Evolutionary conservation across 2,888 invertebrate genomes (phyloP), one percentile per base, ranked within the genome.

Genomic region (Arge pagana): DNA sequence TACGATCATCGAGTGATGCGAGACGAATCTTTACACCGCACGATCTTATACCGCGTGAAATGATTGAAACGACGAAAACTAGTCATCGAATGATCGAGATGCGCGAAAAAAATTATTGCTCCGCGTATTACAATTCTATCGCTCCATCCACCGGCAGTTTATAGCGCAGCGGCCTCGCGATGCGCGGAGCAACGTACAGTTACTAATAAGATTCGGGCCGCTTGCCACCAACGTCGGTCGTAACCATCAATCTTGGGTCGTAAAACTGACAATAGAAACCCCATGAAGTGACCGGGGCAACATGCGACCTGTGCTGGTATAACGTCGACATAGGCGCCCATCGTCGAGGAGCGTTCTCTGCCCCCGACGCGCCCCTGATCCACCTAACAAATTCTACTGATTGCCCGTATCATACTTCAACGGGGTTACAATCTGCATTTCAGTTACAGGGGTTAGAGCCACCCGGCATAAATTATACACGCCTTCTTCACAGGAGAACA

Each of bases 231-330:
- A 42, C 42, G 15, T 26, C 19, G 45, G 33, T 45, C 23, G 45
- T 45, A 45, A 45, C 45, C 45, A 45, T 45, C 45, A 45, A 45
- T 45, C 45, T 45, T 7, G 11, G 35, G 45, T 45, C 45, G 45
- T 45, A 45, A 45, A 45, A 35, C 45, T 45, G 45, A 45, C 45
- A 45, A 45, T 45, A 45, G 45, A 45, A 45, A 45, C 19, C 45
- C 45, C 45, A 45, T 45, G 35, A 45, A 45, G 35, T 45, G 31
- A 45, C 33, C 45, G 45, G 45, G 45, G 33, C 24, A 45, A 33
- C 45, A 45, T 45, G 45, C 30, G 24, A 45, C 33, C 16, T n/a
- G 33, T 15, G 45, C 35, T 45, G 45, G 45, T 45, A 33, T n/a
- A n/a, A 33, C 31, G 16, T 16, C n/a, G n/a, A n/a, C n/a, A n/a